A percentile compares a stretch with the other conserved stretches of the same genome.
Evolutionary conservation across 2,113 vertebrate genomes (phyloP).

Genomic region (Crotalus viridis): DNA sequence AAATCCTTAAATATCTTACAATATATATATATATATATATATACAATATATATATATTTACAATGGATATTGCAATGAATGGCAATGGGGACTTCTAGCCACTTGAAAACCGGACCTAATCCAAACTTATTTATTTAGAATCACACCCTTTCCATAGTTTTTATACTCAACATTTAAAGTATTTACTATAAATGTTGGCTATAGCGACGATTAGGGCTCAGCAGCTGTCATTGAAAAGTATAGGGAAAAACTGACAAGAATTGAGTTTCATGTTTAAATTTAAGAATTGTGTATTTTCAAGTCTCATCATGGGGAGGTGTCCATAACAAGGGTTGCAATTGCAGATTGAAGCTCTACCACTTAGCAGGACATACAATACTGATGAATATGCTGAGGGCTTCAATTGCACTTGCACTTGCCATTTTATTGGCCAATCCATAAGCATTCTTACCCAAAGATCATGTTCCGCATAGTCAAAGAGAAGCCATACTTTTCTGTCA

Average conservation of each 20-base stretch:
- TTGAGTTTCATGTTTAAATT: neutral
- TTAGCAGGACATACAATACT: neutral
- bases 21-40: no score
- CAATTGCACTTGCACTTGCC: neutral
- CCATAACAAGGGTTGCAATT: neutral
- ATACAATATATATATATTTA: neutral
- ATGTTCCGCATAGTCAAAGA: constrained; percentile 98
- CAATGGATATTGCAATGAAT: neutral
- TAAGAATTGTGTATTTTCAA: neutral
- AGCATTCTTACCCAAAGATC: constrained; percentile 92
- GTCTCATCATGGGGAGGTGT: neutral
- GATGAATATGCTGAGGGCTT: neutral
- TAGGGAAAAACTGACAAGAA: neutral
- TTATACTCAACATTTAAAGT: neutral
- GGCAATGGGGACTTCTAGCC: neutral
- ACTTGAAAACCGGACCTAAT: neutral
- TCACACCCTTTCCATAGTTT: neutral
- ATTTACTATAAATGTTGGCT: neutral
- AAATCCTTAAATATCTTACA: neutral
- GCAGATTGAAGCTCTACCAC: neutral
- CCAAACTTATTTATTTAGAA: neutral
- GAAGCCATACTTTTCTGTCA: constrained; percentile 99
- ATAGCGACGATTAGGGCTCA: neutral
- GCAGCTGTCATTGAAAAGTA: neutral
- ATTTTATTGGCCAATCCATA: constrained; percentile 31